A percentile compares a stretch with the other conserved stretches of the same genome.
Evolutionary conservation across 30 jellyfish, hydroid and myxozoan genomes (phyloP).

Genomic region (Cassiopea xamachana): DNA sequence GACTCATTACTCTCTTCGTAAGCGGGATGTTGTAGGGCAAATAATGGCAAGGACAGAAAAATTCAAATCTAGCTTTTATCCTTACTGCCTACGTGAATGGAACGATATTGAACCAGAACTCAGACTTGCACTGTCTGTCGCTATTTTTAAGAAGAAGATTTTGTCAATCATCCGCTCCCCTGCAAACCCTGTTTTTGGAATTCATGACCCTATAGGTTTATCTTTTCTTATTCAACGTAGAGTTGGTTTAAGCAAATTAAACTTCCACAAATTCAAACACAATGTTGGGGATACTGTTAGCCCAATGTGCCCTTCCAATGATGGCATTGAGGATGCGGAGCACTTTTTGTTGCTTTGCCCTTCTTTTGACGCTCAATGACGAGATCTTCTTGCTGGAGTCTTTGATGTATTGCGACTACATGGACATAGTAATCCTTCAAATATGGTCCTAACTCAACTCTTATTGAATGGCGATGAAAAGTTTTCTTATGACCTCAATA

Average conservation of each 20-base stretch:
- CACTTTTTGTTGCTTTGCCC: conserved; percentile 65
- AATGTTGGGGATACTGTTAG: conserved; percentile 33
- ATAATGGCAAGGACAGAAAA: conserved; percentile 70
- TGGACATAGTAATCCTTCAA: conserved; percentile 6
- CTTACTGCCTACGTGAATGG: conserved; percentile 66
- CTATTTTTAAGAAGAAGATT: conserved; percentile 53
- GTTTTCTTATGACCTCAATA: conserved; percentile 19
- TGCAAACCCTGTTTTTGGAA: conserved; percentile 32
- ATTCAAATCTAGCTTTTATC: conserved; percentile 65
- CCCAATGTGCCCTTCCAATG: conserved; percentile 52
- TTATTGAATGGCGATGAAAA: conserved; percentile 45
- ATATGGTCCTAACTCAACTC: conserved; percentile 29
- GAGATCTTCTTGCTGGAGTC: conserved; percentile 29
- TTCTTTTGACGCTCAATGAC: conserved; percentile 3
- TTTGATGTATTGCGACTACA: neutral
- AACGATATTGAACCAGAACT: conserved; percentile 56
- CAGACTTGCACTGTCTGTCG: conserved; percentile 66
- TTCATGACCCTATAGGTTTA: conserved; percentile 32
- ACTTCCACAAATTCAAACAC: conserved; percentile 26
- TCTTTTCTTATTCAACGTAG: conserved; percentile 34
- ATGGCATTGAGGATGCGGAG: conserved; percentile 48
- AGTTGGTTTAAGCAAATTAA: conserved; percentile 40
- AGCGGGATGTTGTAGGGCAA: conserved; percentile 61
- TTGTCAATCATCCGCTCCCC: conserved; percentile 48
- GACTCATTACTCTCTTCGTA: conserved; percentile 59